Percentiles rank a stretch among this genome's conserved stretches.
Evolutionary conservation across 1,140 invertebrate species (phyloP).

Genomic region (Papilio polytes): DNA sequence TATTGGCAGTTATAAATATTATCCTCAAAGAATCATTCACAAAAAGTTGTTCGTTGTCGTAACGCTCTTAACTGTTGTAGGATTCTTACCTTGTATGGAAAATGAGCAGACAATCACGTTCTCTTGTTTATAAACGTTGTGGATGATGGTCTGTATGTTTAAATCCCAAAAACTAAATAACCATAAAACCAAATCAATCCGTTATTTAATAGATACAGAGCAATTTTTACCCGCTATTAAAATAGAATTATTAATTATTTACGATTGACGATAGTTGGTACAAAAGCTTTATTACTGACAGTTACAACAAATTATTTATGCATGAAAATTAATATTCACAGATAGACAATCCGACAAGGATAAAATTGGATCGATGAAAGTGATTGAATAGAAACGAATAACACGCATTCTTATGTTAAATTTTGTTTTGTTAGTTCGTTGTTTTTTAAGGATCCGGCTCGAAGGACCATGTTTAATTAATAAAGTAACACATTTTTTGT

Average conservation of each 20-base stretch:
- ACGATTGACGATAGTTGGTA: slow-evolving; percentile 46
- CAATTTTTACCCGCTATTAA: slow-evolving; percentile 6
- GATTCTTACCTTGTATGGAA: background rate
- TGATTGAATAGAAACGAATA: background rate
- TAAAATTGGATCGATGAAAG: slow-evolving; percentile 5
- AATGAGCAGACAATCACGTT: background rate
- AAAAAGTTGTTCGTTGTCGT: slow-evolving; percentile 28
- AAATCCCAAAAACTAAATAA: background rate
- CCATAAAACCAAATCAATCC: background rate
- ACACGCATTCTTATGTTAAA: background rate
- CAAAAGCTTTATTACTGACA: slow-evolving; percentile 44
- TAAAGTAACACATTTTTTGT: too few species aligned
- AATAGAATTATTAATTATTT: slow-evolving; percentile 49
- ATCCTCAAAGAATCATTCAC: slow-evolving; percentile 3
- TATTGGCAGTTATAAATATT: slow-evolving; percentile 33
- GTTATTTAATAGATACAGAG: background rate
- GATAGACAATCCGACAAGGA: background rate
- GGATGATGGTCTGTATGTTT: background rate
- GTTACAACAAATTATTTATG: background rate
- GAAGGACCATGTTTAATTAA: too few species aligned
- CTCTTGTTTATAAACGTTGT: background rate
- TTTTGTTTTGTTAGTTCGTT: background rate
- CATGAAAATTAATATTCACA: slow-evolving; percentile 3
- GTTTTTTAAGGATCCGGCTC: background rate
- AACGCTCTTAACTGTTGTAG: background rate